These are phyloP conservation scores for Cyclopterus lumpus DNA, from an alignment of 2,797 vertebrate genomes.

Conservation along the genomic window DNA sequence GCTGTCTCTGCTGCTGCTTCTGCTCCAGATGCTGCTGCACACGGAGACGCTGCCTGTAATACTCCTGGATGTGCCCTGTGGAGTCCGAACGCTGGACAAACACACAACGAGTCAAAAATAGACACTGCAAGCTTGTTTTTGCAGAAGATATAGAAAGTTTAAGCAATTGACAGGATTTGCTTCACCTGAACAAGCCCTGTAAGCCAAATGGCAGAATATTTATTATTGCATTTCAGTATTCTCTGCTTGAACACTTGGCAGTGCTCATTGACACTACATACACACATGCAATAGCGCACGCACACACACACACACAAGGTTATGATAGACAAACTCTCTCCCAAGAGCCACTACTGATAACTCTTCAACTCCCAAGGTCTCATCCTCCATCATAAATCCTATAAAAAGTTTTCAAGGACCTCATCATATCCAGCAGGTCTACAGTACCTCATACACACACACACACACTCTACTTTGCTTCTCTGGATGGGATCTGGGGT, in stretches of 20 bases:
- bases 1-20: slow-evolving; percentile 94
- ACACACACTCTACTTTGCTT: slow-evolving; percentile 46
- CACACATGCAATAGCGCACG: neutral
- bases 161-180: neutral
- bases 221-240: slow-evolving; percentile 1
- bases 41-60: slow-evolving; percentile 92
- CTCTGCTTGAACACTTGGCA: slow-evolving; percentile 7
- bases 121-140: neutral
- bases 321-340: slow-evolving; percentile 51
- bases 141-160: neutral
- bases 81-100: slow-evolving; percentile 84
- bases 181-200: neutral
- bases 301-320: slow-evolving; percentile 14
- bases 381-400: slow-evolving; percentile 57
- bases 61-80: slow-evolving; percentile 94
- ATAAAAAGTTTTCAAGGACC: slow-evolving; percentile 78
- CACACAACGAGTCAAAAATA: neutral
- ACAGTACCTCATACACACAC: slow-evolving; percentile 35
- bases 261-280: slow-evolving; percentile 1
- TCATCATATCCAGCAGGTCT: slow-evolving; percentile 48
- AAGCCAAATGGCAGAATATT: slow-evolving; percentile 4
- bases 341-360: slow-evolving; percentile 35
- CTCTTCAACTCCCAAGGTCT: slow-evolving; percentile 65
- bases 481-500: slow-evolving; percentile 40
- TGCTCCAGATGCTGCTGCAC: slow-evolving; percentile 98